Conservation (phyloP, 2,113 vertebrate species). For the Phoenicopterus ruber region DNA sequence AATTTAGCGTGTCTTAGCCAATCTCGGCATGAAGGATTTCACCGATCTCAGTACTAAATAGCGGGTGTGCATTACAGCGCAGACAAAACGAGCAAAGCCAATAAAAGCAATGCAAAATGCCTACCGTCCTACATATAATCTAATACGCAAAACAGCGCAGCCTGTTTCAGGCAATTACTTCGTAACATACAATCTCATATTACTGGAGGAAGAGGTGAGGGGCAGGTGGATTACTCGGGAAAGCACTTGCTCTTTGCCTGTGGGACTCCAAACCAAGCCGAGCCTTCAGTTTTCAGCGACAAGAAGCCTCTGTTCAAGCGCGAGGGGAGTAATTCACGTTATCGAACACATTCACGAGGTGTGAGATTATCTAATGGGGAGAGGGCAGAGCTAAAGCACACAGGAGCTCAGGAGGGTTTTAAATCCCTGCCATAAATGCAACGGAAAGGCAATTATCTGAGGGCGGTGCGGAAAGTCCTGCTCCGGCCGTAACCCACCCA, state of each 20-base stretch:
- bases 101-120: neutral
- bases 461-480: neutral
- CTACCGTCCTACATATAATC: neutral
- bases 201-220: neutral
- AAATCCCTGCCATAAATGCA: neutral
- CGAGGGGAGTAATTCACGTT: neutral
- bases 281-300: neutral
- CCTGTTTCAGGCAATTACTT: neutral
- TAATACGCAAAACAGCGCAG: neutral
- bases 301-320: neutral
- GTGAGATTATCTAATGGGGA: neutral
- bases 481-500: neutral
- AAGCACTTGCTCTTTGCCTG: neutral
- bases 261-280: neutral
- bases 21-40: neutral
- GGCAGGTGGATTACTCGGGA: neutral
- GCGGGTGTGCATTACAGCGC: conserved; percentile 13
- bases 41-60: neutral
- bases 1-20: neutral
- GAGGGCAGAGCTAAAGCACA: neutral
- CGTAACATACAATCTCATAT: neutral
- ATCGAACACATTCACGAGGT: neutral
- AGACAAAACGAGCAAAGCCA: neutral
- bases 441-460: neutral
- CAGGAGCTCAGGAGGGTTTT: neutral